Conservation (phyloP, 2,113 vertebrate genomes). For the Athene cunicularia region DNA sequence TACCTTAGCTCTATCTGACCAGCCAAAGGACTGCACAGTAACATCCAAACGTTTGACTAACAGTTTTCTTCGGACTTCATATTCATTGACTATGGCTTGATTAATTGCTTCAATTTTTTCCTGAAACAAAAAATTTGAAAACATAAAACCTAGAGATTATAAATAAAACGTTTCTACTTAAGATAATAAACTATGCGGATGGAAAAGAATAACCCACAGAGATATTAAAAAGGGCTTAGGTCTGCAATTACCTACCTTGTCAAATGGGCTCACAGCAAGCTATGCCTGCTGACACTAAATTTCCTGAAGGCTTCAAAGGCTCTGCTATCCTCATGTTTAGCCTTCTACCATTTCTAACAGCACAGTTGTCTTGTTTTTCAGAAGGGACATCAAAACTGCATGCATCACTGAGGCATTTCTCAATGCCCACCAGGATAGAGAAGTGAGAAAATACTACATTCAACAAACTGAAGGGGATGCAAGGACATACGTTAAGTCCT, state of each 20-base stretch:
- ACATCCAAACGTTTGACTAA: conserved; percentile 96
- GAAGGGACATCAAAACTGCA: background rate
- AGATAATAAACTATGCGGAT: background rate
- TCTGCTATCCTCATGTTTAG: background rate
- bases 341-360: background rate
- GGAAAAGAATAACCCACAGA: background rate
- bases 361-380: background rate
- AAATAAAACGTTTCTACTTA: background rate
- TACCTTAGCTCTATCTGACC: conserved; percentile 98
- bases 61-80: conserved; percentile 95
- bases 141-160: background rate
- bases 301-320: background rate
- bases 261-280: background rate
- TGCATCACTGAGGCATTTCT: background rate
- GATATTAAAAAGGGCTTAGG: background rate
- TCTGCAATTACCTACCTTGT: background rate
- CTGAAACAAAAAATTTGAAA: conserved; percentile 74
- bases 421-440: background rate
- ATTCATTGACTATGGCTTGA: conserved; percentile 94
- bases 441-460: background rate
- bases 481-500: background rate
- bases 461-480: background rate
- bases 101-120: conserved; percentile 98
- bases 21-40: conserved; percentile 97
- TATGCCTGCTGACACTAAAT: background rate